Conservation (phyloP, 2,888 invertebrate genomes). For the Pachycephus smyrnensis region DNA sequence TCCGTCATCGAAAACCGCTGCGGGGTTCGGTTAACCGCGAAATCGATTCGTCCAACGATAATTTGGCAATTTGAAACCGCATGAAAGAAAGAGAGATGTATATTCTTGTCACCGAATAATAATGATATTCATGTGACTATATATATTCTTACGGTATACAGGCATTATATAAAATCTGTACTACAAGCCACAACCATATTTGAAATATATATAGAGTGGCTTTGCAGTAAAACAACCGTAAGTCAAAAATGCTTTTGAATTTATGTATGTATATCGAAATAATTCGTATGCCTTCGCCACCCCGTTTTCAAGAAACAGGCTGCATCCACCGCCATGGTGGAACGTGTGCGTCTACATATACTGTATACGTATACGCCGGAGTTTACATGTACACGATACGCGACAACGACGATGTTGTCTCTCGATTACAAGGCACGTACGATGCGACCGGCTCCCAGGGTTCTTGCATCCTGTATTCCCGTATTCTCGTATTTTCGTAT, state of each 20-base stretch:
- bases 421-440: conserved; percentile 59
- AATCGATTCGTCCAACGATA: conserved; percentile 10
- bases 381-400: neutral
- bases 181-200: no score
- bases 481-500: conserved; percentile 32
- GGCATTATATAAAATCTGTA: no score
- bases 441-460: conserved; percentile 44
- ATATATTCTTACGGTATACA: neutral
- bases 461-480: conserved; percentile 42
- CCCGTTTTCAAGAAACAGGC: no score
- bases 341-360: no score
- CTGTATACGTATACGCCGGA: no score
- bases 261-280: neutral
- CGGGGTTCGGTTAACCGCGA: conserved; percentile 6
- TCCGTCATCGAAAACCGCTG: neutral
- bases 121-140: neutral
- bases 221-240: neutral
- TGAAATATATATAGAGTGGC: neutral
- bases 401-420: conserved; percentile 26
- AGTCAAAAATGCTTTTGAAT: neutral
- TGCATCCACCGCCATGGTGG: no score
- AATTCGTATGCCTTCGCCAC: neutral
- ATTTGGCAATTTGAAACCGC: neutral
- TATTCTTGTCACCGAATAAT: neutral
- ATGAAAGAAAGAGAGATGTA: neutral